These are phyloP conservation scores for Drosophila peninsularis DNA, from an alignment of 2,888 invertebrate species.

Conservation along the genomic window DNA sequence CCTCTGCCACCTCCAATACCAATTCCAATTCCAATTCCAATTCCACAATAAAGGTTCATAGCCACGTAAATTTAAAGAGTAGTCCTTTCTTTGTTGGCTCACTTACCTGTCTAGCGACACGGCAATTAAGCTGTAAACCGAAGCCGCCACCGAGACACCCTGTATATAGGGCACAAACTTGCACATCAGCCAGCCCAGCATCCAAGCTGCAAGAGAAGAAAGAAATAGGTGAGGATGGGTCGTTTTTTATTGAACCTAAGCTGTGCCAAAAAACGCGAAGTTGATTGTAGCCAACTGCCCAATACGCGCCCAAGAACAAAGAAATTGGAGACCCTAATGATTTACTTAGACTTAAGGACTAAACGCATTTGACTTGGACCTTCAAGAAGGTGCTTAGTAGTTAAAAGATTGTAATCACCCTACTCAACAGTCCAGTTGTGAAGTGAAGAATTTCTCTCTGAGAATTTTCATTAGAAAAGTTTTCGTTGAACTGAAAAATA, in stretches of 20 bases:
- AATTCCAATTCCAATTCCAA: conserved; percentile 10
- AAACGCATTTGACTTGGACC: not conserved
- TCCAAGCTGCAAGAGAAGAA: conserved; percentile 90
- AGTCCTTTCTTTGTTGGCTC: conserved; percentile 14
- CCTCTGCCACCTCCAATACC: conserved; percentile 2
- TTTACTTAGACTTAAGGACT: not conserved
- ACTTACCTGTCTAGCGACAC: conserved; percentile 96
- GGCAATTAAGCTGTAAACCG: conserved; percentile 97
- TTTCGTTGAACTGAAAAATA: too few species aligned
- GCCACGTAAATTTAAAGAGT: conserved; percentile 48
- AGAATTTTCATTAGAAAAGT: too few species aligned
- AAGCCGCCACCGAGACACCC: conserved; percentile 97
- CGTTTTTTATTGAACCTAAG: conserved; percentile 46
- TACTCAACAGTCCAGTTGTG: not conserved
- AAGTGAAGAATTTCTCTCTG: too few species aligned
- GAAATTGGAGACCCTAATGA: not conserved
- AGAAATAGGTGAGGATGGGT: not conserved
- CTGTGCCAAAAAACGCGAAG: conserved; percentile 39
- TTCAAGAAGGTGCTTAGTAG: not conserved
- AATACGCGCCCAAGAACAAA: not conserved
- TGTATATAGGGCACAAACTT: conserved; percentile 98
- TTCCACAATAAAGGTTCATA: conserved; percentile 69
- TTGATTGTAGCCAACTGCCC: not conserved
- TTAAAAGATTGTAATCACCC: not conserved
- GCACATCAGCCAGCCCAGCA: conserved; percentile 97